Conservation (phyloP, 2,797 vertebrate species). For the Rhinatrema bivittatum region DNA sequence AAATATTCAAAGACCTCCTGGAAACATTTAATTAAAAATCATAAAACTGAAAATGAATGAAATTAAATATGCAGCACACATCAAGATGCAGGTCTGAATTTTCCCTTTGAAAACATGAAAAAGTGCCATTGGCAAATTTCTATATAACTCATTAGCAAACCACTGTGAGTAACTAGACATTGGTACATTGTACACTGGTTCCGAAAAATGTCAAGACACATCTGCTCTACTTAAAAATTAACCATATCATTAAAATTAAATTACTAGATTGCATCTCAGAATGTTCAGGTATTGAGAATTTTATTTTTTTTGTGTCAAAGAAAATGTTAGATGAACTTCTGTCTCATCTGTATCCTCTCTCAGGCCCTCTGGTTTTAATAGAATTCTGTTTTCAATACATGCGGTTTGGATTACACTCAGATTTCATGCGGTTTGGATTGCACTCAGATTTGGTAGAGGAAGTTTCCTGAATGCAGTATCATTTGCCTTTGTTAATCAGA, state of each 20-base stretch:
- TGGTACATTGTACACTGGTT: constrained; percentile 24
- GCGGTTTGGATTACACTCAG: too few species aligned
- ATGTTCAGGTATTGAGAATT: constrained; percentile 71
- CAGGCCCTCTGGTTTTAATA: constrained; percentile 19
- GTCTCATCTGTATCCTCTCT: constrained; percentile 9
- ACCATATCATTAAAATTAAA: constrained; percentile 71
- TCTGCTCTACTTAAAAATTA: constrained; percentile 82
- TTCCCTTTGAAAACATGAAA: constrained; percentile 15
- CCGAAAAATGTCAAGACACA: constrained; percentile 42
- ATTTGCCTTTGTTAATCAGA: too few species aligned
- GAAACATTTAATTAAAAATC: constrained; percentile 9
- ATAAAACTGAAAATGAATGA: not conserved
- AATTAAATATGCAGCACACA: not conserved
- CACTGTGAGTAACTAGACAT: constrained; percentile 17
- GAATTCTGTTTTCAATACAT: constrained; percentile 14
- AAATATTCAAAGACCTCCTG: constrained; percentile 14
- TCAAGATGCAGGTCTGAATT: constrained; percentile 16
- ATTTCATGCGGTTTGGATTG: too few species aligned
- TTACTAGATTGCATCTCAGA: constrained; percentile 70
- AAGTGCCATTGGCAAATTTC: not conserved
- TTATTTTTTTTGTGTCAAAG: constrained; percentile 32
- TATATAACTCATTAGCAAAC: constrained; percentile 16
- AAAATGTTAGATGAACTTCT: constrained; percentile 21
- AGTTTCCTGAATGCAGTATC: too few species aligned
- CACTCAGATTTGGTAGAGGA: too few species aligned